These are phyloP conservation scores for Melanogrammus aeglefinus DNA, from an alignment of 2,797 vertebrate genomes.

Conservation along the genomic window DNA sequence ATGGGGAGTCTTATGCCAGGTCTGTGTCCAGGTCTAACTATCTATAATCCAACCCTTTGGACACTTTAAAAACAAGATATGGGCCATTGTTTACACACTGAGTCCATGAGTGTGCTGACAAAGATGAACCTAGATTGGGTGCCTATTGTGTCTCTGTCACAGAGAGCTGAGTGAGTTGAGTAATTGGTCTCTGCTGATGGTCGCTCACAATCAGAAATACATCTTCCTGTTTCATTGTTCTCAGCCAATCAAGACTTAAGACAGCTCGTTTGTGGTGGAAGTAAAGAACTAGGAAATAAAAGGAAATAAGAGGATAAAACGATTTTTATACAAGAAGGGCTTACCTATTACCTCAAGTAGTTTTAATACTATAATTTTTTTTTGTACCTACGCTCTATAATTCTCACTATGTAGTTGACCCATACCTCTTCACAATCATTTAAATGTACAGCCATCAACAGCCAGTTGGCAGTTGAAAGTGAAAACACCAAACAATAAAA, in stretches of 20 bases:
- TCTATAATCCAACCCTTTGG: background rate
- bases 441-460: too few species aligned
- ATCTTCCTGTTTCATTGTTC: conserved; percentile 16
- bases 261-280: conserved; percentile 9
- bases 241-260: conserved; percentile 17
- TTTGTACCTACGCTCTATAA: too few species aligned
- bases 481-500: background rate
- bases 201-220: conserved; percentile 32
- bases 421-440: background rate
- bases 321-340: background rate
- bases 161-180: conserved; percentile 29
- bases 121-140: conserved; percentile 23
- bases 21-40: background rate
- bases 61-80: background rate
- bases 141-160: conserved; percentile 20
- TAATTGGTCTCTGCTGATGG: conserved; percentile 41
- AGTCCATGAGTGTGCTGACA: background rate
- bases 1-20: background rate
- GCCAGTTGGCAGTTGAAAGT: background rate
- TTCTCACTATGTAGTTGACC: too few species aligned
- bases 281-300: conserved; percentile 10
- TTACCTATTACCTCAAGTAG: background rate
- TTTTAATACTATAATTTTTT: too few species aligned
- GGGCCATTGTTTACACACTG: too few species aligned
- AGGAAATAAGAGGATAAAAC: background rate